Evolutionary conservation across 2,888 invertebrate genomes (phyloP).

Genomic region (Sphaeridia pumilis): DNA sequence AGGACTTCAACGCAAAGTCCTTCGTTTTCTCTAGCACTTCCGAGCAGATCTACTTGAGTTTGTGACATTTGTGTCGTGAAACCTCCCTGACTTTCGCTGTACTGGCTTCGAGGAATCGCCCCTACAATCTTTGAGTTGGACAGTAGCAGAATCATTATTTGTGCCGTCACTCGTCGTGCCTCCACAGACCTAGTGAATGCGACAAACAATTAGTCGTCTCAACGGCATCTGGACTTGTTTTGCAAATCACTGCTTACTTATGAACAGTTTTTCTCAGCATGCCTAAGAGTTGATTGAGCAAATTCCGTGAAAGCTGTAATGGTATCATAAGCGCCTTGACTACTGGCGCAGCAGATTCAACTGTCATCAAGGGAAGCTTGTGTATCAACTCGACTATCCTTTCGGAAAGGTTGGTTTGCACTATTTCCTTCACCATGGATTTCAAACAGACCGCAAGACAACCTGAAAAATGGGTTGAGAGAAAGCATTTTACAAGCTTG

Average conservation of each 20-base stretch:
- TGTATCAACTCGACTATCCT: slow-evolving; percentile 26
- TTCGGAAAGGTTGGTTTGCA: slow-evolving; percentile 18
- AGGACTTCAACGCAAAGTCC: slow-evolving; percentile 29
- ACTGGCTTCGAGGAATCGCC: slow-evolving; percentile 25
- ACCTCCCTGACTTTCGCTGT: slow-evolving; percentile 22
- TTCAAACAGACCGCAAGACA: slow-evolving; percentile 22
- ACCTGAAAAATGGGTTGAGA: slow-evolving; percentile 13
- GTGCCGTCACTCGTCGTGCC: slow-evolving; percentile 23
- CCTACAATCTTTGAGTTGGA: slow-evolving; percentile 27
- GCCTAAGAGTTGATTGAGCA: slow-evolving; percentile 25
- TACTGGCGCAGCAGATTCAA: slow-evolving; percentile 22
- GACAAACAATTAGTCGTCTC: not conserved
- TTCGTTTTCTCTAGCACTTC: slow-evolving; percentile 17
- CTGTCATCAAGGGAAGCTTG: slow-evolving; percentile 27
- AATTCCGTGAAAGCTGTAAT: slow-evolving; percentile 23
- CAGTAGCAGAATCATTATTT: slow-evolving; percentile 25
- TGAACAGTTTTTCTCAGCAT: slow-evolving; percentile 29
- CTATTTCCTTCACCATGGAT: slow-evolving; percentile 17
- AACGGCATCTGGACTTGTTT: not conserved
- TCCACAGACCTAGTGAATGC: slow-evolving; percentile 22
- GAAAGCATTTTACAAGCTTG: not conserved
- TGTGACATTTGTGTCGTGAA: slow-evolving; percentile 15
- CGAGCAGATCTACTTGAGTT: slow-evolving; percentile 16
- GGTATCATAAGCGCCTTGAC: slow-evolving; percentile 26
- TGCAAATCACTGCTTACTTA: slow-evolving; percentile 21